Evolutionary conservation across 2,888 invertebrate species (phyloP).

Genomic region (Eilema caniola): DNA sequence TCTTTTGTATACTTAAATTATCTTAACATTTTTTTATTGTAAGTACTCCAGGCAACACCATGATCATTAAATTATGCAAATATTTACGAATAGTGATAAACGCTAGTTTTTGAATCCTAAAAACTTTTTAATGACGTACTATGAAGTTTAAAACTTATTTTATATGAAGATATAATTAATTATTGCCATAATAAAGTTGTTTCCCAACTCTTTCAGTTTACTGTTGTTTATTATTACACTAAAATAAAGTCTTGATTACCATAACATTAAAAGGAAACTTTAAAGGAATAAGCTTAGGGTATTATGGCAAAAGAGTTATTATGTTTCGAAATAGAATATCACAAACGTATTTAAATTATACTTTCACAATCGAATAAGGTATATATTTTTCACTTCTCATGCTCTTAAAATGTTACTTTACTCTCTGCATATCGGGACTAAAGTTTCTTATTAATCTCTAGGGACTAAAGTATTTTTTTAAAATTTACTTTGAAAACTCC

Average conservation of each 20-base stretch:
- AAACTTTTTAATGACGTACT: conserved; percentile 43
- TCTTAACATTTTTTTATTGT: background rate
- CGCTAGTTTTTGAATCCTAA: conserved; percentile 47
- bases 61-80: background rate
- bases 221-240: background rate
- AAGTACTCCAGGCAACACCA: background rate
- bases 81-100: conserved; percentile 34
- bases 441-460: too few species aligned
- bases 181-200: conserved; percentile 45
- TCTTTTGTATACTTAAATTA: background rate
- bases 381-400: too few species aligned
- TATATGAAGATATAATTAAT: conserved; percentile 41
- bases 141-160: conserved; percentile 44
- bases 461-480: too few species aligned
- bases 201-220: conserved; percentile 30
- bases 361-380: background rate
- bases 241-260: conserved; percentile 9
- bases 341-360: background rate
- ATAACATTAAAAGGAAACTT: conserved; percentile 9
- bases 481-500: too few species aligned
- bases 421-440: too few species aligned
- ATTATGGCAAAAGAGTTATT: background rate
- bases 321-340: background rate
- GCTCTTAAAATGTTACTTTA: too few species aligned
- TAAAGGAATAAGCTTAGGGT: conserved; percentile 6